These are phyloP conservation scores for Leuctra nigra DNA, from an alignment of 2,888 invertebrate species.

Conservation along the genomic window DNA sequence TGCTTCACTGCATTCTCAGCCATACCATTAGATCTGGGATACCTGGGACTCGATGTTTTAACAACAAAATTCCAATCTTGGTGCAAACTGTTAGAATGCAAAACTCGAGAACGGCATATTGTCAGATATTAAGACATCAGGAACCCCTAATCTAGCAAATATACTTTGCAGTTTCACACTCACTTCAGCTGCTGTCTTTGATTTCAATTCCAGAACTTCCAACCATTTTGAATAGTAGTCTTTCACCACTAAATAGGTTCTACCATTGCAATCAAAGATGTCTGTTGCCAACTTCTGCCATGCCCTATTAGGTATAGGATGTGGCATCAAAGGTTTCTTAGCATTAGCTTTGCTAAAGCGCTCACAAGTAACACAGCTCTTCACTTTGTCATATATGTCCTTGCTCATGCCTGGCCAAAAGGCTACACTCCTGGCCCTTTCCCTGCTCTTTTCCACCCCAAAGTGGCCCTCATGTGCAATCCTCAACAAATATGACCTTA, in stretches of 20 bases:
- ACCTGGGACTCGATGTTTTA: conserved; percentile 5
- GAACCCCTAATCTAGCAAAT: background rate
- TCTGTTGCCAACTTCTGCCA: background rate
- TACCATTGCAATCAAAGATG: conserved; percentile 10
- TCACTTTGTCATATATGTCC: conserved; percentile 32
- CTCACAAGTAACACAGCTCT: conserved; percentile 13
- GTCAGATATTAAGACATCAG: conserved; percentile 1
- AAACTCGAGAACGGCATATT: background rate
- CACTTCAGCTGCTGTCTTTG: background rate
- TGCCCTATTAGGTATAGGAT: conserved; percentile 23
- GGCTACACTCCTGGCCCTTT: background rate
- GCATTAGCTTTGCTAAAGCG: conserved; percentile 10
- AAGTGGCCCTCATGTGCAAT: conserved; percentile 13
- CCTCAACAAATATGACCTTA: background rate
- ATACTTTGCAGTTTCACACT: background rate
- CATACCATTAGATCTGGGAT: background rate
- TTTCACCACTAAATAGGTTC: background rate
- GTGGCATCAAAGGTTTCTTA: conserved; percentile 28
- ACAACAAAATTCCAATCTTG: background rate
- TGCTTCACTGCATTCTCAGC: background rate
- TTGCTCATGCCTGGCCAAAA: conserved; percentile 21
- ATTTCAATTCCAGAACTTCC: background rate
- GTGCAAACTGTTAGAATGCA: background rate
- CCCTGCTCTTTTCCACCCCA: conserved; percentile 12
- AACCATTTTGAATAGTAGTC: conserved; percentile 10